Percentiles rank a stretch among this genome's conserved stretches.
Conservation (phyloP, 2,888 invertebrate genomes). For the Himalopsyche japonica region DNA sequence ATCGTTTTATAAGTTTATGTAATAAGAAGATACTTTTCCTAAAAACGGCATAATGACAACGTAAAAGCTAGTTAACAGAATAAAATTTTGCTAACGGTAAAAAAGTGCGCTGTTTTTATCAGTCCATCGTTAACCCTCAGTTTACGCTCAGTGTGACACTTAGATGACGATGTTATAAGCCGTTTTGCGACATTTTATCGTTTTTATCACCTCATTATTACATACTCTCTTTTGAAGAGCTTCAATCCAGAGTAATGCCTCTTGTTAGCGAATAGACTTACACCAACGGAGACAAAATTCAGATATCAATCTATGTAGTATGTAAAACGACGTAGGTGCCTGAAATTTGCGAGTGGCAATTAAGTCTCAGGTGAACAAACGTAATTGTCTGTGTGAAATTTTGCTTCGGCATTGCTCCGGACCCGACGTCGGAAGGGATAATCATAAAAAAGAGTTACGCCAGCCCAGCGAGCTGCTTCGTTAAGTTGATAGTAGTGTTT, state of each 20-base stretch:
- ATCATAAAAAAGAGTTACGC: slow-evolving; percentile 35
- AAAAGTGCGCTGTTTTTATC: not conserved
- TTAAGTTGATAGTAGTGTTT: not conserved
- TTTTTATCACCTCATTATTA: slow-evolving; percentile 23
- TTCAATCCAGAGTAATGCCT: not conserved
- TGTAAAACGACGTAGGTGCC: not conserved
- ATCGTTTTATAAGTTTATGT: too few relatives aligned
- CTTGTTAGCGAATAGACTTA: not conserved
- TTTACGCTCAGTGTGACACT: not conserved
- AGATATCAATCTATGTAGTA: not conserved
- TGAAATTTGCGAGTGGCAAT: slow-evolving; percentile 35
- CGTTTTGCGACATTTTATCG: not conserved
- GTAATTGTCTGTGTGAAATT: slow-evolving; percentile 39
- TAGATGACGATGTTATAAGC: not conserved
- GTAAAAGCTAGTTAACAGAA: not conserved
- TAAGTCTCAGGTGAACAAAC: slow-evolving; percentile 40
- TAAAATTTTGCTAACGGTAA: not conserved
- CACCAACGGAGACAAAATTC: not conserved
- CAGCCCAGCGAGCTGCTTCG: slow-evolving; percentile 12
- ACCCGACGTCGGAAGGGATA: slow-evolving; percentile 10
- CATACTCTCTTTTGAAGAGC: slow-evolving; percentile 10
- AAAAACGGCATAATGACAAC: not conserved
- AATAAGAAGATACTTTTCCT: too few relatives aligned
- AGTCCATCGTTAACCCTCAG: not conserved
- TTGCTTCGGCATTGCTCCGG: slow-evolving; percentile 27